phyloP scores from a whole-genome alignment of 2,888 invertebrate genomes.

The Sinopyrophorus schimmeli region DNA sequence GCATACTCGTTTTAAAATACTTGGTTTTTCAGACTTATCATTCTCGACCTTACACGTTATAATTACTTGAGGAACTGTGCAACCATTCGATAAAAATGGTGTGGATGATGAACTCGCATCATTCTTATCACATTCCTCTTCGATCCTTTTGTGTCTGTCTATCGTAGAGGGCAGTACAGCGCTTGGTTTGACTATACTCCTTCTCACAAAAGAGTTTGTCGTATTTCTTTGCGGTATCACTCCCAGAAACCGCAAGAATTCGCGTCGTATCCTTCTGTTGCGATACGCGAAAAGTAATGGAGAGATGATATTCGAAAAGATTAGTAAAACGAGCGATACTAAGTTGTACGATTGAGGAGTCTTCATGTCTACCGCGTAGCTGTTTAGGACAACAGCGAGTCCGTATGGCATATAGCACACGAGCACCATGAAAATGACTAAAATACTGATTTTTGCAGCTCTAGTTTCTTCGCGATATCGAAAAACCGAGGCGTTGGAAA shows the following conservation, averaged over 20 bases:
- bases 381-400: conserved; percentile 47
- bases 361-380: conserved; percentile 40
- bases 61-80: conserved; percentile 46
- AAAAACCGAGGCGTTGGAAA: conserved; percentile 83
- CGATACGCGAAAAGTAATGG: conserved; percentile 79
- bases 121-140: conserved; percentile 17
- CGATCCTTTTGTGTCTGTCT: conserved; percentile 16
- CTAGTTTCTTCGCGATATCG: conserved; percentile 86
- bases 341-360: conserved; percentile 58
- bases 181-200: conserved; percentile 10
- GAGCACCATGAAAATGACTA: conserved; percentile 71
- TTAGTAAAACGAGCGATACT: conserved; percentile 61
- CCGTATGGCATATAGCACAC: conserved; percentile 59
- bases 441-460: conserved; percentile 82
- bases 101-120: conserved; percentile 22
- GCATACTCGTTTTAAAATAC: conserved; percentile 52
- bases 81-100: conserved; percentile 33
- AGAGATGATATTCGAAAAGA: conserved; percentile 67
- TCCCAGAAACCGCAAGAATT: conserved; percentile 59
- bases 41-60: conserved; percentile 45
- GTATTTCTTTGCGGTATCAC: conserved; percentile 47
- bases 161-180: conserved; percentile 3
- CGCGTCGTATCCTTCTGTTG: conserved; percentile 67
- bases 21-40: conserved; percentile 45
- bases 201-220: conserved; percentile 3